These are phyloP conservation scores for Rosalia funebris DNA, from an alignment of 2,888 invertebrate species.

Conservation along the genomic window DNA sequence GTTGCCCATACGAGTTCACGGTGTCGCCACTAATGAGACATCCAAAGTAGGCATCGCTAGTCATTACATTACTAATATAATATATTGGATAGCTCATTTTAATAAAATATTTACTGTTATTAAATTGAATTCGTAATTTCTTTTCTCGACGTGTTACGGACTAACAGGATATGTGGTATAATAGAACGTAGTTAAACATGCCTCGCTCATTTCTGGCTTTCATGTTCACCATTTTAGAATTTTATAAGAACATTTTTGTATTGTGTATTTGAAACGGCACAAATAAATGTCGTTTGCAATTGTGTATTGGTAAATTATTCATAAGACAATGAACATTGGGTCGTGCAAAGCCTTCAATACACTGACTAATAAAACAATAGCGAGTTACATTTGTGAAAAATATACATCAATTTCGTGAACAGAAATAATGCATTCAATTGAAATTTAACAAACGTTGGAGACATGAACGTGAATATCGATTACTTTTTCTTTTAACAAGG, in stretches of 20 bases:
- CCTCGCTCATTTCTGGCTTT: conserved; percentile 11
- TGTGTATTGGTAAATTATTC: conserved; percentile 47
- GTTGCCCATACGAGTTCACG: no score
- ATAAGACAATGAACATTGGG: conserved; percentile 46
- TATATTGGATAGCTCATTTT: no score
- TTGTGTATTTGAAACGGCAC: conserved; percentile 22
- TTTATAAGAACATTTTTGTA: conserved; percentile 25
- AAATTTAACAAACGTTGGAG: conserved; percentile 45
- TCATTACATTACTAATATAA: no score
- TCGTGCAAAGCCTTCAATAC: conserved; percentile 46
- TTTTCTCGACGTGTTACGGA: no score
- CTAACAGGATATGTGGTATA: no score
- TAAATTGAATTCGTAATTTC: no score
- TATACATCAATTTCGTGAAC: conserved; percentile 53
- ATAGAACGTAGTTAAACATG: conserved; percentile 11
- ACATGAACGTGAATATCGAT: conserved; percentile 42
- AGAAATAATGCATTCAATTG: conserved; percentile 49
- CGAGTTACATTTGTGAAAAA: conserved; percentile 50
- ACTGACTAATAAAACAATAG: conserved; percentile 50
- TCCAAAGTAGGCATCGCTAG: no score
- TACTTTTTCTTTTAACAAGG: conserved; percentile 11
- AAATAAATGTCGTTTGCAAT: conserved; percentile 35
- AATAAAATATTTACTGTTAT: no score
- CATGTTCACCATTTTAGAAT: conserved; percentile 13
- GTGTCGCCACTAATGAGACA: no score